Evolutionary conservation across 2,888 invertebrate species (phyloP).

Genomic region (Eilema griseolum): DNA sequence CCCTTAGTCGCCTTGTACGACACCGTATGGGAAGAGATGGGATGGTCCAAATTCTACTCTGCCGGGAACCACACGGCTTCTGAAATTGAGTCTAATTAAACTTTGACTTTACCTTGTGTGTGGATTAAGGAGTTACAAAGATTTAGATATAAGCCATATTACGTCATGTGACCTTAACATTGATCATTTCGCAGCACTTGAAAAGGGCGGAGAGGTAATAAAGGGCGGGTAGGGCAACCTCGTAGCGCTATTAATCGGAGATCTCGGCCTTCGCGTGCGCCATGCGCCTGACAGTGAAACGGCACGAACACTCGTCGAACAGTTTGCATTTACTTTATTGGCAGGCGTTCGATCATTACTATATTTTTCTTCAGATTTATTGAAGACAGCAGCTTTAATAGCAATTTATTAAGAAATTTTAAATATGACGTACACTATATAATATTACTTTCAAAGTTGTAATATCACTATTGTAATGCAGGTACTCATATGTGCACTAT

Average conservation of each 20-base stretch:
- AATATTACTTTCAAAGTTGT: too few species aligned
- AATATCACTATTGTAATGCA: too few species aligned
- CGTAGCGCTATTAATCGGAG: constrained; percentile 75
- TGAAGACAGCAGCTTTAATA: not conserved
- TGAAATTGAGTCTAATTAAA: too few species aligned
- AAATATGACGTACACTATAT: too few species aligned
- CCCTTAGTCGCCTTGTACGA: too few species aligned
- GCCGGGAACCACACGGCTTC: too few species aligned
- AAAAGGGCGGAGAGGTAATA: constrained; percentile 72
- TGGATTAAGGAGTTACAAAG: constrained; percentile 36
- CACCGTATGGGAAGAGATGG: too few species aligned
- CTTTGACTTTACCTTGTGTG: constrained; percentile 26
- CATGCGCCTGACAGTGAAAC: constrained; percentile 72
- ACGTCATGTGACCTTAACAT: constrained; percentile 70
- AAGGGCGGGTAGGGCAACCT: constrained; percentile 70
- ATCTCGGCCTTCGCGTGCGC: constrained; percentile 81
- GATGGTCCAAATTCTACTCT: too few species aligned
- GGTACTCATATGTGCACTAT: too few species aligned
- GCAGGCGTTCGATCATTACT: constrained; percentile 66
- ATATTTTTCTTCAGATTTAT: constrained; percentile 27
- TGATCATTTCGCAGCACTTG: constrained; percentile 64
- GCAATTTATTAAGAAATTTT: not conserved
- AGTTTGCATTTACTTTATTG: constrained; percentile 67
- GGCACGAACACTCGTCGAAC: constrained; percentile 68
- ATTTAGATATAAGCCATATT: constrained; percentile 34